Conservation (phyloP, 2,113 vertebrate species). For the Actenoides hombroni region DNA sequence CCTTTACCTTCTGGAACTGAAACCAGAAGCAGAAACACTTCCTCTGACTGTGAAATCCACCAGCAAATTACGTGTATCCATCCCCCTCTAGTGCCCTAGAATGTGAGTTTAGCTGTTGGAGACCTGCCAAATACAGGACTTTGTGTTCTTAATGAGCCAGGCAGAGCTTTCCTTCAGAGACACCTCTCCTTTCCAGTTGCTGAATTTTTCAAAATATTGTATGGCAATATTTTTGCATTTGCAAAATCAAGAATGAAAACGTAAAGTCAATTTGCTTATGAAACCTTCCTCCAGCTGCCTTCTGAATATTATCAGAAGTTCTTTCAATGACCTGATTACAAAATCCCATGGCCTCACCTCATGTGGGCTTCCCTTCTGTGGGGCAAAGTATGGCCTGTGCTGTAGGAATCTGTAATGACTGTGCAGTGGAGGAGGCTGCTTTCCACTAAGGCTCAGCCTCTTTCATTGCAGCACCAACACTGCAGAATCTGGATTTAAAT, state of each 20-base stretch:
- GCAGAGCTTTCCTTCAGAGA: neutral
- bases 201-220: neutral
- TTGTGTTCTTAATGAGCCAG: accelerated
- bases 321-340: neutral
- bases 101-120: neutral
- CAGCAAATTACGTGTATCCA: neutral
- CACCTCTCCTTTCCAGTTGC: neutral
- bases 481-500: neutral
- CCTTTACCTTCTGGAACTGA: neutral
- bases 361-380: neutral
- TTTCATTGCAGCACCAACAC: neutral
- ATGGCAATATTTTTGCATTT: neutral
- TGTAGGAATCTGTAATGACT: neutral
- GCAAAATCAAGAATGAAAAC: neutral
- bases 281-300: neutral
- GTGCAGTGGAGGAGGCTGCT: neutral
- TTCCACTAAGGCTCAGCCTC: neutral
- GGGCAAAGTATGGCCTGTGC: neutral
- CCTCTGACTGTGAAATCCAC: neutral
- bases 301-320: neutral
- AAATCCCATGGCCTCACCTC: neutral
- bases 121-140: neutral
- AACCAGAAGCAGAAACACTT: neutral
- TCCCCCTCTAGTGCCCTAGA: neutral
- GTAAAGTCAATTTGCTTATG: neutral